phyloP scores from a whole-genome alignment of 1,140 invertebrate genomes.

The Hesperophylax magnus region DNA sequence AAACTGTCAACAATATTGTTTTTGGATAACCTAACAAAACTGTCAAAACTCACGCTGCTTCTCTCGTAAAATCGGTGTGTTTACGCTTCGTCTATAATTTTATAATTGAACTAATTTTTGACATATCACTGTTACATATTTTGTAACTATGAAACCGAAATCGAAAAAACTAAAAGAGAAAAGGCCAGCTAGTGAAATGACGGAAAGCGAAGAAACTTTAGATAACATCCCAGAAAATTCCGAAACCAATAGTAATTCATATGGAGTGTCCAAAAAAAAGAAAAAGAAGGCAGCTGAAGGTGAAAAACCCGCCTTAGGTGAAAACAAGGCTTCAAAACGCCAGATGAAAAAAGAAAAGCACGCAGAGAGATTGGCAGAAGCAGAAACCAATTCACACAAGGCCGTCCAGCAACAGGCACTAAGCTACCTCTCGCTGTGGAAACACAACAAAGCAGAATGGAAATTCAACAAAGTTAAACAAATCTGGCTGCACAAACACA shows the following conservation, averaged over 20 bases:
- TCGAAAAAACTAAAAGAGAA: conserved; percentile 40
- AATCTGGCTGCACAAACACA: conserved; percentile 80
- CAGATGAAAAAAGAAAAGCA: conserved; percentile 68
- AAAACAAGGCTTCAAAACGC: conserved; percentile 67
- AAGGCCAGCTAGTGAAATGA: conserved; percentile 11
- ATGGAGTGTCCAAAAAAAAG: conserved; percentile 51
- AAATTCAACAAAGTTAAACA: conserved; percentile 84
- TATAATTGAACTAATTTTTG: not conserved
- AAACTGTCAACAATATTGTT: conserved; percentile 3
- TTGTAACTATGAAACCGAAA: not conserved
- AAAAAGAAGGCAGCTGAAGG: conserved; percentile 61
- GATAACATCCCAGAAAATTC: not conserved
- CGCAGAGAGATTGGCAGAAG: conserved; percentile 64
- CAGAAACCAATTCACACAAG: conserved; percentile 63
- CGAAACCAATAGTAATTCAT: conserved; percentile 3
- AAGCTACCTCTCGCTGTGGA: conserved; percentile 79
- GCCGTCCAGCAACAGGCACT: conserved; percentile 68
- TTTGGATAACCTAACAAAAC: not conserved
- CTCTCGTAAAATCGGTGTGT: not conserved
- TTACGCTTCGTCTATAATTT: too few species aligned
- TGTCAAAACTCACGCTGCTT: not conserved
- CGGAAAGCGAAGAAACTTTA: not conserved
- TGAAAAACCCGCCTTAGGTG: conserved; percentile 56
- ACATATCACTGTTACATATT: not conserved
- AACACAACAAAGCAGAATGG: conserved; percentile 78